Conservation (phyloP, 2,888 invertebrate genomes). For the Agrochola litura region DNA sequence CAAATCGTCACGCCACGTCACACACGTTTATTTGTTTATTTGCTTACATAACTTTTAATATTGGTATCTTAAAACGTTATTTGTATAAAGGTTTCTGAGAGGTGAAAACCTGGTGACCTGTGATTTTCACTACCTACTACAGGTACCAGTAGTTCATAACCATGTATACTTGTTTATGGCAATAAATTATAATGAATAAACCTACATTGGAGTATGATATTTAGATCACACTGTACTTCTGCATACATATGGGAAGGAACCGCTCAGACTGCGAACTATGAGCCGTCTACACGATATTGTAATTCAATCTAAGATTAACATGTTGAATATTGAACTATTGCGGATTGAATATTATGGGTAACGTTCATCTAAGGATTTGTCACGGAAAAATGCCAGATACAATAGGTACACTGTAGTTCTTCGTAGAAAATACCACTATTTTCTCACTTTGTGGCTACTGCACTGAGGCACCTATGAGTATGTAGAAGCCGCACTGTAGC, state of each 20-base stretch:
- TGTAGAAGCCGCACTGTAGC: not conserved
- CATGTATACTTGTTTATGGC: not conserved
- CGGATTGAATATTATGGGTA: constrained; percentile 41
- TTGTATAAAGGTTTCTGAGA: not conserved
- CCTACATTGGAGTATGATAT: not conserved
- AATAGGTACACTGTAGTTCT: not conserved
- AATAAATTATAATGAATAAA: not conserved
- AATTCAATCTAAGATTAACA: constrained; percentile 78
- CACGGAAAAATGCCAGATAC: not conserved
- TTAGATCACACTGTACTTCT: constrained; percentile 63
- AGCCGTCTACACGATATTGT: constrained; percentile 68
- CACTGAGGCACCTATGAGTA: not conserved
- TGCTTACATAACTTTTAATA: not conserved
- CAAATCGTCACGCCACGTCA: too few relatives aligned
- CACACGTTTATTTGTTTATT: too few relatives aligned
- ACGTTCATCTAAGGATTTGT: constrained; percentile 12
- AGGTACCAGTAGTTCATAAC: not conserved
- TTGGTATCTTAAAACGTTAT: not conserved
- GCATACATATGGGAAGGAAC: constrained; percentile 73
- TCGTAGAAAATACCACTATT: not conserved
- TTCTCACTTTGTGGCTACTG: too few relatives aligned
- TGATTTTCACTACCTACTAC: not conserved
- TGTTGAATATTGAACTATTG: constrained; percentile 72
- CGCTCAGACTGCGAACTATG: constrained; percentile 44
- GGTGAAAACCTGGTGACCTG: not conserved